A percentile compares a stretch with the other conserved stretches of the same genome.
Conservation (phyloP, 1,140 invertebrate species). For the Listronotus oregonensis region DNA sequence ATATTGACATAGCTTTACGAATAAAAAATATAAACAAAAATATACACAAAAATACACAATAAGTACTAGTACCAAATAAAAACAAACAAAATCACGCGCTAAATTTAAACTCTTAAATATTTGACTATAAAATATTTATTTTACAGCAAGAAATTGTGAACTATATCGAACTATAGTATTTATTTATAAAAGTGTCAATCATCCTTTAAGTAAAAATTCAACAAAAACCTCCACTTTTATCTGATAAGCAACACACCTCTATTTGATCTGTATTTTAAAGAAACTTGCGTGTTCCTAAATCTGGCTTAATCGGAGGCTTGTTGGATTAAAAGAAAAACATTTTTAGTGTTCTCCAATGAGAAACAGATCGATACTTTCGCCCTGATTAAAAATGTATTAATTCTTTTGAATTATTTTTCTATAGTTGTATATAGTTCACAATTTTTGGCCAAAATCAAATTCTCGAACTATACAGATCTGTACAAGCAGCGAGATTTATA, state of each 20-base stretch:
- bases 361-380: too few relatives aligned
- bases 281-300: too few relatives aligned
- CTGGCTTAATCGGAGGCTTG: too few relatives aligned
- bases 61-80: slow-evolving; percentile 27
- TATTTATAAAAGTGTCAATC: too few relatives aligned
- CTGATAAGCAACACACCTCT: too few relatives aligned
- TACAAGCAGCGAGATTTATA: slow-evolving; percentile 26
- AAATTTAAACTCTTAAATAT: slow-evolving; percentile 20
- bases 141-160: slow-evolving; percentile 5
- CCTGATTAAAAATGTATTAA: too few relatives aligned
- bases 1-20: slow-evolving; percentile 36
- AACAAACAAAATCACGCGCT: slow-evolving; percentile 32
- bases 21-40: slow-evolving; percentile 36
- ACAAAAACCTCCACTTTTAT: too few relatives aligned
- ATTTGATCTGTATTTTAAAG: too few relatives aligned
- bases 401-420: not conserved
- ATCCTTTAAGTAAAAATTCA: too few relatives aligned
- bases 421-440: slow-evolving; percentile 11
- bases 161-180: not conserved
- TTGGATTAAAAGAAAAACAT: not conserved
- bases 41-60: slow-evolving; percentile 35
- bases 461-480: slow-evolving; percentile 28
- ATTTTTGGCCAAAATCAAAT: slow-evolving; percentile 4
- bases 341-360: too few relatives aligned
- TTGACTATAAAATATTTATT: slow-evolving; percentile 18